phyloP scores from a whole-genome alignment of 2,797 vertebrate species.

The Tamandua tetradactyla region DNA sequence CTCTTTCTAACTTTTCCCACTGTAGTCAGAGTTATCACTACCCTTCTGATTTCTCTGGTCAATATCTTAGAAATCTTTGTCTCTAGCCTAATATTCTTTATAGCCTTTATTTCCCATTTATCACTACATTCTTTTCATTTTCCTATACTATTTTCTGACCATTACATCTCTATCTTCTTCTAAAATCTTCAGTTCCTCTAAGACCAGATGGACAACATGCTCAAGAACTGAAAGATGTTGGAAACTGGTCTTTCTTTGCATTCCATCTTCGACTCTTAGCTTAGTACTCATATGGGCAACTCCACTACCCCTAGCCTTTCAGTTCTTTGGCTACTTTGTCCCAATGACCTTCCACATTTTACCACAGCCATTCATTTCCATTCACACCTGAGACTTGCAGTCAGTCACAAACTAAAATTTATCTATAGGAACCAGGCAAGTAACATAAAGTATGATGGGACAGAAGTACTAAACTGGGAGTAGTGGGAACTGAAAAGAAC shows the following conservation, averaged over 20 bases:
- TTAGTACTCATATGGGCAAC: rapidly evolving
- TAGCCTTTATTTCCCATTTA: background rate
- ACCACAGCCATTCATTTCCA: background rate
- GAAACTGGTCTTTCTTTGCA: background rate
- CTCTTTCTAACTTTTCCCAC: background rate
- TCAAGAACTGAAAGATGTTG: background rate
- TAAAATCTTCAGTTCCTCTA: background rate
- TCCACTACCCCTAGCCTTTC: background rate
- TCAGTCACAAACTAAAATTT: background rate
- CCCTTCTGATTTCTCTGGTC: background rate
- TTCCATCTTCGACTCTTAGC: background rate
- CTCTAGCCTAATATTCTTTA: background rate
- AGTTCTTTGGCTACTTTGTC: background rate
- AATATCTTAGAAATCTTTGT: background rate
- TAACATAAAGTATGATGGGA: rapidly evolving
- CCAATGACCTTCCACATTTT: background rate
- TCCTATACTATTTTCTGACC: background rate
- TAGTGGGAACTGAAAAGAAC: rapidly evolving
- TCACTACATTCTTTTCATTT: background rate
- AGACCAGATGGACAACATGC: background rate
- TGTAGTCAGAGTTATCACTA: background rate
- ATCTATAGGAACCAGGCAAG: background rate
- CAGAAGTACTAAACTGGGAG: background rate
- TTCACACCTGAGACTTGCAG: rapidly evolving
- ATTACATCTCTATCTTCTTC: background rate